Conservation (phyloP, 2,888 invertebrate species). For the Clusia tigrina region DNA sequence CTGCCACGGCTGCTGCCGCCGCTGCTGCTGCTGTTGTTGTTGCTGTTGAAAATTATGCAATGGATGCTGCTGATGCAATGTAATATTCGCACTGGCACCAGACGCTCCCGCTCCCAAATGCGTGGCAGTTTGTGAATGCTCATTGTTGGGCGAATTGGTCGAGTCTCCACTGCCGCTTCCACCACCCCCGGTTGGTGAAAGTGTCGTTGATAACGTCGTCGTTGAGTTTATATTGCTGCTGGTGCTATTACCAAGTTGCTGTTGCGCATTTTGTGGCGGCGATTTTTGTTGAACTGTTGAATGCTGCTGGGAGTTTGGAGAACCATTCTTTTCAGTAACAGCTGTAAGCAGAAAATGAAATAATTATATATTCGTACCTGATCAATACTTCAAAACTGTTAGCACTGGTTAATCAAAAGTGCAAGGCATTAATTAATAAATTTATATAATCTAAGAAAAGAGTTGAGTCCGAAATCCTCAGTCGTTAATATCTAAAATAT, state of each 20-base stretch:
- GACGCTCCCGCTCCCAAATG: constrained; percentile 47
- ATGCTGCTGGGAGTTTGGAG: constrained; percentile 57
- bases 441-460: no score
- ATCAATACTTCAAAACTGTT: no score
- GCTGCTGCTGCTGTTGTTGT: no score
- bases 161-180: constrained; percentile 44
- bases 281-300: constrained; percentile 51
- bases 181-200: constrained; percentile 49
- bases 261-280: constrained; percentile 57
- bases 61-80: constrained; percentile 61
- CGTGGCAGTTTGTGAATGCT: constrained; percentile 51
- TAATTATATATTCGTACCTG: no score
- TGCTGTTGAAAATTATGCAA: constrained; percentile 60
- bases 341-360: no score
- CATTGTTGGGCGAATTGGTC: constrained; percentile 42
- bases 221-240: constrained; percentile 56
- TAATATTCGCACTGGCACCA: constrained; percentile 58
- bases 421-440: no score
- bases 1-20: constrained; percentile 55
- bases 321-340: constrained; percentile 62
- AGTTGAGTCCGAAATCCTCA: no score
- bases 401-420: no score
- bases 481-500: no score
- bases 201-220: constrained; percentile 49
- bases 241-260: constrained; percentile 47